Base-by-base conservation (phyloP, 2,888 invertebrate species). In the Brenthis hecate region DNA sequence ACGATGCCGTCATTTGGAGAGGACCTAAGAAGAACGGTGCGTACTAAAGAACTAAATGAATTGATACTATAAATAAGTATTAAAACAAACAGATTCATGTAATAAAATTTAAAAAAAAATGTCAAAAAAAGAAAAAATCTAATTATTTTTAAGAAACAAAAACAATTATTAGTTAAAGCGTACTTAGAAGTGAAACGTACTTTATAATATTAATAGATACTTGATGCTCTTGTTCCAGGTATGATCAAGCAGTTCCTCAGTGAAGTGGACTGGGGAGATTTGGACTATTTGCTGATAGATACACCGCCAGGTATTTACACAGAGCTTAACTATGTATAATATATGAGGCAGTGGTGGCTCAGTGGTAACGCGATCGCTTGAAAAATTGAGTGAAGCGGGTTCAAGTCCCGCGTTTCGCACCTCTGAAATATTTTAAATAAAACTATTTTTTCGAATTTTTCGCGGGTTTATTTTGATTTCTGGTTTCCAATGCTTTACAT, bases 1-100 rank as follows among this genome's bases (percentile, higher is more conserved):
- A 98, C 83, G 98, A 98, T 85, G 99, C 99, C 0, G 97, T 99
- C n/a, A 99, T 99, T 79, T 99, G 99, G 99, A 94, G 99, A 77
- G 99, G 99, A 43, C 99, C 99, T 0, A 98, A 99, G 87, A 99
- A 99, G 89, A 99, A 99, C 92, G 97, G 97, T 95, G 86, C 56
- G 48, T 23, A 51, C 6, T 32, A 1, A 13, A 55, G 0, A 13
- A 32, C 2, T n/a, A 6, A n/a, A 32, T 14, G 2, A 55, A 28
- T 36, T 8, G 14, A 14, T 19, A 57, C 3, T 14, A 48, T 58
- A 8, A 43, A 13, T 19, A 23, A 13, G 19, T 19, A 19, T 19
- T 19, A 57, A 43, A 57, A 19, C 8, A 54, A 13, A 4, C 19
- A 19, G 19, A 19, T 19, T 19, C 19, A 19, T 19, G 19, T 19